These are phyloP conservation scores for Lasius platythorax DNA, from an alignment of 2,888 invertebrate genomes.

Conservation along the genomic window DNA sequence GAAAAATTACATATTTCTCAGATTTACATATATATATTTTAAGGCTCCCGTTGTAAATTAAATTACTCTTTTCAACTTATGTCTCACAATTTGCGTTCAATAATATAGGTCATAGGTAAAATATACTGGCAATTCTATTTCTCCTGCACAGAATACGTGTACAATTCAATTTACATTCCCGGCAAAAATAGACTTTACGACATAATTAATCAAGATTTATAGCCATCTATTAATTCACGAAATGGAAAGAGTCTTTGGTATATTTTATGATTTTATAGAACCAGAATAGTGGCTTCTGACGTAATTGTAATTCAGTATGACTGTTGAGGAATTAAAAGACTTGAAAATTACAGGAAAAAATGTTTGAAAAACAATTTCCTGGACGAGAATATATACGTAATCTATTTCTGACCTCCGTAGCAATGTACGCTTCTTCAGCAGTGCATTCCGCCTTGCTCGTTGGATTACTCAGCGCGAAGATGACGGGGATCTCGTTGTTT, in stretches of 20 bases:
- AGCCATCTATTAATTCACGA: too few species aligned
- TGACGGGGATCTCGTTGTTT: slow-evolving; percentile 94
- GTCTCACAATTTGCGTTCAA: background rate
- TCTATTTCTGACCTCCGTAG: slow-evolving; percentile 90
- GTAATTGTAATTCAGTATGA: too few species aligned
- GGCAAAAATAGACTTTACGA: background rate
- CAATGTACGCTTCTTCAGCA: slow-evolving; percentile 97
- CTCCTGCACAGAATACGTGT: background rate
- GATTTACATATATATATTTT: background rate
- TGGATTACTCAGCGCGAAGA: slow-evolving; percentile 99
- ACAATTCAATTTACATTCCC: too few species aligned
- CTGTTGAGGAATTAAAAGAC: too few species aligned
- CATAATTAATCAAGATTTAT: too few species aligned
- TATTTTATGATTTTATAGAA: background rate
- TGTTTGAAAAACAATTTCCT: background rate
- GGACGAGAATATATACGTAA: background rate
- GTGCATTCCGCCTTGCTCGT: slow-evolving; percentile 99
- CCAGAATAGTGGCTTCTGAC: background rate
- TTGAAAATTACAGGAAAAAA: background rate
- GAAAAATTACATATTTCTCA: background rate
- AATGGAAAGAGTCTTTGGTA: background rate
- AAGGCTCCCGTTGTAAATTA: background rate
- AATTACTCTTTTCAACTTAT: background rate
- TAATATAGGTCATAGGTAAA: background rate
- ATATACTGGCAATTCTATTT: background rate